Evolutionary conservation across 2,888 invertebrate genomes (phyloP), one percentile per base, ranked within the genome.

Genomic region (Protodeltote pygarga): DNA sequence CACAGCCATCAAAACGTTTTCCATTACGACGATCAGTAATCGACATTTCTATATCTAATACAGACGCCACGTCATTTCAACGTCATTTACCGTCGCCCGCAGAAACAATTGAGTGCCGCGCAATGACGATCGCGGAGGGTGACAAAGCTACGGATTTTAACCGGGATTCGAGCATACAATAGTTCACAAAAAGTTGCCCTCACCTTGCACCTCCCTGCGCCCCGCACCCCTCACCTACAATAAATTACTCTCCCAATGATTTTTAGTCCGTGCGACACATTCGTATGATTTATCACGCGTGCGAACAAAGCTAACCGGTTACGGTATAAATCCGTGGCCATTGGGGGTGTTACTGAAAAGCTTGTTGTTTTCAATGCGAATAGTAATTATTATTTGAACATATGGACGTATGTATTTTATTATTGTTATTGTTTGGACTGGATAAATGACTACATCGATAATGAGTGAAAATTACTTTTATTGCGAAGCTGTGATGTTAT

Each of bases 231-330:
- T 52, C 49, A 77, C 77, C 79, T 76, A 78, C 81, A 70, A 87
- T 87, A 85, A 87, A 87, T 87, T 81, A 83, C 73, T 79, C 71
- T 75, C 68, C 61, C 73, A 77, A 84, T 87, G 88, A 88, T 89
- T 89, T 89, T 89, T 85, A 87, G 84, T 77, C 83, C 79, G 81
- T 71, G 83, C 81, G 87, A 87, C 89, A 85, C 81, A 79, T 85
- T 82, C 78, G 70, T 75, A 81, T 89, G 90, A 90, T 90, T 89
- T 90, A 90, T 86, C 73, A 68, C 80, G 50, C 75, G 55, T 51
- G 62, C 59, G 79, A 83, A 89, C 88, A 88, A 87, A 85, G 73
- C 75, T 74, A 74, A 80, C 83, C 81, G 83, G 88, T 85, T 84
- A 85, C 83, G 81, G 82, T 80, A 80, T 83, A 84, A 81, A 85